A percentile compares a stretch with the other conserved stretches of the same genome.
phyloP scores from a whole-genome alignment of 2,888 invertebrate genomes.

The Eupithecia insigniata region DNA sequence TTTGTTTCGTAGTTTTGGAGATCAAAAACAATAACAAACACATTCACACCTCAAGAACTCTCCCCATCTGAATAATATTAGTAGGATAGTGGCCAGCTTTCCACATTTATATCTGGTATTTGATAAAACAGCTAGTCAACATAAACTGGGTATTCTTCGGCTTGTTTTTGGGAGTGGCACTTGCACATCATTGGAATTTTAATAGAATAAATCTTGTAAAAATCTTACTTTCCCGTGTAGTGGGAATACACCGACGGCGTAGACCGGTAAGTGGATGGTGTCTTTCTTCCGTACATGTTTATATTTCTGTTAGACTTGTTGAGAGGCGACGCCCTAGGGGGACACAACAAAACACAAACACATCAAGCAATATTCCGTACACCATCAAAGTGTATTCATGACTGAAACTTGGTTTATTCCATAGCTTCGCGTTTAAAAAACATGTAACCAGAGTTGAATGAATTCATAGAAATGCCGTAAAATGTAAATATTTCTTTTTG shows the following conservation, averaged over 20 bases:
- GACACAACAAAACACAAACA: slow-evolving; percentile 10
- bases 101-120: background rate
- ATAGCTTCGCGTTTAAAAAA: background rate
- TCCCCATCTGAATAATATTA: background rate
- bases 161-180: background rate
- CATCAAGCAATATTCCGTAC: background rate
- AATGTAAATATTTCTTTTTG: background rate
- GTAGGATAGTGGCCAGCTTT: too few relatives aligned
- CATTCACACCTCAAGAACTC: background rate
- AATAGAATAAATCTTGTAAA: background rate
- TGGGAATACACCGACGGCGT: slow-evolving; percentile 95
- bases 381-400: background rate
- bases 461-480: background rate
- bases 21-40: too few relatives aligned
- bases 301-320: slow-evolving; percentile 37
- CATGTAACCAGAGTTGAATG: background rate
- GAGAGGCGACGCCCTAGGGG: slow-evolving; percentile 52
- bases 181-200: background rate
- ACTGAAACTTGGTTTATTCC: background rate
- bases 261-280: slow-evolving; percentile 91
- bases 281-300: slow-evolving; percentile 89
- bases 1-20: too few relatives aligned
- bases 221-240: slow-evolving; percentile 87
- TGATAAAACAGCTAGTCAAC: background rate
- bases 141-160: background rate